Percentiles rank a stretch among this genome's conserved stretches.
Evolutionary conservation across 2,888 invertebrate species (phyloP).

Genomic region (Euphydryas editha): DNA sequence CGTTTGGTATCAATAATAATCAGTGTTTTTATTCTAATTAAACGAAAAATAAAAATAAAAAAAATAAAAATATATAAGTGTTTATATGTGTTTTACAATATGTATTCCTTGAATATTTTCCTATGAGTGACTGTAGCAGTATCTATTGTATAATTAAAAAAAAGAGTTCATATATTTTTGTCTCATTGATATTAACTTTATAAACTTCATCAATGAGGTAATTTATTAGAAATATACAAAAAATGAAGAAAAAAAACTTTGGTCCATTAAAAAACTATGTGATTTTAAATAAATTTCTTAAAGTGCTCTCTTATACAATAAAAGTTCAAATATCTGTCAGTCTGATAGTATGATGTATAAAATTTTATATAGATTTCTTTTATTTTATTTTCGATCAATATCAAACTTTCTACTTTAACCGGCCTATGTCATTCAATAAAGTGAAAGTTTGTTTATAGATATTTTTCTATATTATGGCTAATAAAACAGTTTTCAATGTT

Average conservation of each 20-base stretch:
- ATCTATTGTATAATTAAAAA: neutral
- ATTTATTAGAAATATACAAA: slow-evolving; percentile 8
- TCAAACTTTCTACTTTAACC: neutral
- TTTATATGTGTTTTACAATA: slow-evolving; percentile 10
- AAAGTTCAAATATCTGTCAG: neutral
- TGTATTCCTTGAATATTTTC: slow-evolving; percentile 5
- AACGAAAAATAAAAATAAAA: slow-evolving; percentile 9
- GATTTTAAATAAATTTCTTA: neutral
- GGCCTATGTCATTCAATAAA: slow-evolving; percentile 1
- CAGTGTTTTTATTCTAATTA: slow-evolving; percentile 10
- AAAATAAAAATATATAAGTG: slow-evolving; percentile 4
- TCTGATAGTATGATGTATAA: neutral
- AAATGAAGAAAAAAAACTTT: neutral
- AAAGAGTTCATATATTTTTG: slow-evolving; percentile 12
- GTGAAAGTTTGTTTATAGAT: neutral
- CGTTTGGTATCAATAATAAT: neutral
- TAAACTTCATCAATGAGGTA: slow-evolving; percentile 1
- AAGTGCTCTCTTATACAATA: slow-evolving; percentile 5
- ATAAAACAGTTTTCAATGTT: slow-evolving; percentile 3
- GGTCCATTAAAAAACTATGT: slow-evolving; percentile 1
- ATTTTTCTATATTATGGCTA: neutral
- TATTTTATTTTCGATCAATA: neutral
- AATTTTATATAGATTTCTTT: neutral
- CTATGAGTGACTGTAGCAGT: neutral
- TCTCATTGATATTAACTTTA: neutral